Conservation (phyloP, 2,113 vertebrate genomes). For the Phaethon lepturus region DNA sequence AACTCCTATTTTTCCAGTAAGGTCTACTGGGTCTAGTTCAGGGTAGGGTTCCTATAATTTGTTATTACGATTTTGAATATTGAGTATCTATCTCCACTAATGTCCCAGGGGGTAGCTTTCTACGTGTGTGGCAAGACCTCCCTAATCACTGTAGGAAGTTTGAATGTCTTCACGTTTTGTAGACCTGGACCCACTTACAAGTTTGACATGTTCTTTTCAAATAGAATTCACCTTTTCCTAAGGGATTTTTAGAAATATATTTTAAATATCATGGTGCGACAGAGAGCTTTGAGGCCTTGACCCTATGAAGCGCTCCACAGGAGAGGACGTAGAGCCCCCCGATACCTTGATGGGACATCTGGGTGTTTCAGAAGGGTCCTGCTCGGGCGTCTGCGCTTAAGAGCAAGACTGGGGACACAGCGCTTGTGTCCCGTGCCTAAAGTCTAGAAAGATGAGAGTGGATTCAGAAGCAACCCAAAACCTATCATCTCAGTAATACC, state of each 20-base stretch:
- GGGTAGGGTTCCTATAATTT: not conserved
- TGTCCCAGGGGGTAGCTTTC: not conserved
- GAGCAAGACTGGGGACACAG: not conserved
- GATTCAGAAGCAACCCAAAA: not conserved
- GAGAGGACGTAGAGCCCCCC: not conserved
- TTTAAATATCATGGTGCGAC: not conserved
- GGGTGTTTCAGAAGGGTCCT: not conserved
- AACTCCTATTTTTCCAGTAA: not conserved
- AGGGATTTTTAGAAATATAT: not conserved
- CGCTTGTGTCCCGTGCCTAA: not conserved
- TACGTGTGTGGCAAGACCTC: not conserved
- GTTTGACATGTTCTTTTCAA: not conserved
- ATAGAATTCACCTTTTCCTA: not conserved
- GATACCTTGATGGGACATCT: not conserved
- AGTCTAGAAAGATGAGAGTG: not conserved
- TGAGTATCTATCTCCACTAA: not conserved
- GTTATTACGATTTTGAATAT: not conserved
- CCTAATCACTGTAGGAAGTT: not conserved
- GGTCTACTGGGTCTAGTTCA: not conserved
- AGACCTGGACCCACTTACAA: not conserved
- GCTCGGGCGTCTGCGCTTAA: fast-evolving
- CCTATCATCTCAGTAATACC: not conserved
- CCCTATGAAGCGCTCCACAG: fast-evolving
- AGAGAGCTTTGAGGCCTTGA: not conserved
- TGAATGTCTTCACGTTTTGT: not conserved